These are phyloP conservation scores for Heliopora coerulea DNA, from an alignment of 92 coral and sea anemone species.

Conservation along the genomic window DNA sequence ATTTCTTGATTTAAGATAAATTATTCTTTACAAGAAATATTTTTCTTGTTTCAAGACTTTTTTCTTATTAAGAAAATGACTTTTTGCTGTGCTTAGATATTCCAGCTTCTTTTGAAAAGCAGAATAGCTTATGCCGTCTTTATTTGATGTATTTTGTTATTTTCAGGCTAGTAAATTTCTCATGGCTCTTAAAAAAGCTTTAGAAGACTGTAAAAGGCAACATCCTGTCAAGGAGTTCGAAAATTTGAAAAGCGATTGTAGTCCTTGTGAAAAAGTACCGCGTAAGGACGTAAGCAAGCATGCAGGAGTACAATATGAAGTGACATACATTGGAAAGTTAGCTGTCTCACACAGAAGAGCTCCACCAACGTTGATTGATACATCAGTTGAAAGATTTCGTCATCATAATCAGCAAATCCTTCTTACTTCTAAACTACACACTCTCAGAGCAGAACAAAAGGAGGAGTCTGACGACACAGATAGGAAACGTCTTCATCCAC, in stretches of 20 bases:
- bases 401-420: slow-evolving; percentile 55
- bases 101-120: too few relatives aligned
- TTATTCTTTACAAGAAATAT: too few relatives aligned
- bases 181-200: slow-evolving; percentile 26
- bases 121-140: too few relatives aligned
- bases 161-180: slow-evolving; percentile 40
- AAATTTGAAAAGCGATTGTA: background rate
- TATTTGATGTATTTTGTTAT: background rate
- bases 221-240: slow-evolving; percentile 16
- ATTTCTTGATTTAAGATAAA: too few relatives aligned
- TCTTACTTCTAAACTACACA: slow-evolving; percentile 25
- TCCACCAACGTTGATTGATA: slow-evolving; percentile 85
- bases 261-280: background rate
- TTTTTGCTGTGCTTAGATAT: too few relatives aligned
- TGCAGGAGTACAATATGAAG: slow-evolving; percentile 58
- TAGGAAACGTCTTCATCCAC: background rate
- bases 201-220: slow-evolving; percentile 34
- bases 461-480: slow-evolving; percentile 9
- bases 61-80: too few relatives aligned
- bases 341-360: slow-evolving; percentile 91
- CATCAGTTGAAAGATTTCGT: slow-evolving; percentile 71
- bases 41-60: too few relatives aligned
- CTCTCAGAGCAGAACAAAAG: slow-evolving; percentile 27
- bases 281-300: slow-evolving; percentile 26
- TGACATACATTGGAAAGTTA: slow-evolving; percentile 83